Conservation (phyloP, 1,140 invertebrate species). For the Brachionus rotundiformis region DNA sequence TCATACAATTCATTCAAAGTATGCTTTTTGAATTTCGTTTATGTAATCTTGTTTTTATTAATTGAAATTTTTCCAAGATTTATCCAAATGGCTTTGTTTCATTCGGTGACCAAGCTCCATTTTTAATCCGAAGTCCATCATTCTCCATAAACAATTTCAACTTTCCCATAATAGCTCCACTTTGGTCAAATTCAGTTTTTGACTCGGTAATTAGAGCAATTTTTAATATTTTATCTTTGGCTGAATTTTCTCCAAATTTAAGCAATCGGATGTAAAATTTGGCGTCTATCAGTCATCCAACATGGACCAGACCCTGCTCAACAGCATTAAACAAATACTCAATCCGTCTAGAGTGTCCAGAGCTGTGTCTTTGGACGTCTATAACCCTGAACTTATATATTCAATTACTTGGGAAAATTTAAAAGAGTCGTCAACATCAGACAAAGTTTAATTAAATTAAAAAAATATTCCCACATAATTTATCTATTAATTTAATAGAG, state of each 20-base stretch:
- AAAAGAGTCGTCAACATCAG: not conserved
- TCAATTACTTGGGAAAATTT: constrained; percentile 37
- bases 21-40: not conserved
- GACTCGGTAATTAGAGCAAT: not conserved
- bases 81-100: constrained; percentile 38
- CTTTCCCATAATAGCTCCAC: constrained; percentile 18
- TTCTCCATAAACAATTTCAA: constrained; percentile 40
- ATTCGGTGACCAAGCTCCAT: not conserved
- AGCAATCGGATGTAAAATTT: constrained; percentile 34
- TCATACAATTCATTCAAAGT: not conserved
- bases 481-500: constrained; percentile 20
- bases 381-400: constrained; percentile 5
- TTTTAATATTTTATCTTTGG: too few relatives aligned
- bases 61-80: not conserved
- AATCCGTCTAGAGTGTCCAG: not conserved
- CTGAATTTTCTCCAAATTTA: not conserved
- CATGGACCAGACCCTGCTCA: not conserved
- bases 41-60: not conserved
- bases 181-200: constrained; percentile 19
- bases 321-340: not conserved
- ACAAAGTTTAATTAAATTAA: not conserved
- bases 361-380: not conserved
- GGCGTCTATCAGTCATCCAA: not conserved
- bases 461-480: not conserved
- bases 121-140: not conserved